Evolutionary conservation across 2,797 vertebrate genomes (phyloP).

Genomic region (Cetoscarus ocellatus): DNA sequence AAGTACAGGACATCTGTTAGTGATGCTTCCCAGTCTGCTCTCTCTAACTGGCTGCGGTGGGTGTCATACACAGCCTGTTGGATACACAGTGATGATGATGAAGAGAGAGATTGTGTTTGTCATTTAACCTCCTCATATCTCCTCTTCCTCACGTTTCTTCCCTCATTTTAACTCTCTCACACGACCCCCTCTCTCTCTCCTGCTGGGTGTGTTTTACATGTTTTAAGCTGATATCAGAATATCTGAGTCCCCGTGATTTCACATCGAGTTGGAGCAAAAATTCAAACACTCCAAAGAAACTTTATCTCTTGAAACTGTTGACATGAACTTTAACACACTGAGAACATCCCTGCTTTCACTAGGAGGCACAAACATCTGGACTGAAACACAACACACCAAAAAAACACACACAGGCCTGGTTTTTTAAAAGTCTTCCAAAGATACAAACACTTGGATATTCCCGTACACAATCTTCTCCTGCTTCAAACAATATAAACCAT

Average conservation of each 20-base stretch:
- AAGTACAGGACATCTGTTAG: too few relatives aligned
- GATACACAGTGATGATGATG: too few relatives aligned
- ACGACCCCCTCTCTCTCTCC: not conserved
- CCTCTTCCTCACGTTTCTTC: constrained; percentile 1
- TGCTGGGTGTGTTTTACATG: constrained; percentile 27
- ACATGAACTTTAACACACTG: constrained; percentile 60
- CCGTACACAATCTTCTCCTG: too few relatives aligned
- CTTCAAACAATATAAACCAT: not conserved
- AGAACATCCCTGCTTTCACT: constrained; percentile 44
- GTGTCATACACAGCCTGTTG: too few relatives aligned
- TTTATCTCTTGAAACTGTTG: constrained; percentile 54
- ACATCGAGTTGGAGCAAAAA: constrained; percentile 41
- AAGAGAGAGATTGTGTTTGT: too few relatives aligned
- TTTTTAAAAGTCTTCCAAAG: not conserved
- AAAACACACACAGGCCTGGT: not conserved
- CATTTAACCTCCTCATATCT: too few relatives aligned
- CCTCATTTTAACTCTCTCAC: not conserved
- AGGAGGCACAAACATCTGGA: constrained; percentile 59
- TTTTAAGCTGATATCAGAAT: constrained; percentile 28
- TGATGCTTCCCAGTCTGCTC: too few relatives aligned
- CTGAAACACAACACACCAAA: not conserved
- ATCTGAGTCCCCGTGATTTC: constrained; percentile 50
- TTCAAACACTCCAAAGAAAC: constrained; percentile 61
- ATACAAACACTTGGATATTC: too few relatives aligned
- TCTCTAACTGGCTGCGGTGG: too few relatives aligned